These are phyloP conservation scores for Phalacrocorax pelagicus DNA, from an alignment of 2,113 vertebrate species.

Conservation along the genomic window DNA sequence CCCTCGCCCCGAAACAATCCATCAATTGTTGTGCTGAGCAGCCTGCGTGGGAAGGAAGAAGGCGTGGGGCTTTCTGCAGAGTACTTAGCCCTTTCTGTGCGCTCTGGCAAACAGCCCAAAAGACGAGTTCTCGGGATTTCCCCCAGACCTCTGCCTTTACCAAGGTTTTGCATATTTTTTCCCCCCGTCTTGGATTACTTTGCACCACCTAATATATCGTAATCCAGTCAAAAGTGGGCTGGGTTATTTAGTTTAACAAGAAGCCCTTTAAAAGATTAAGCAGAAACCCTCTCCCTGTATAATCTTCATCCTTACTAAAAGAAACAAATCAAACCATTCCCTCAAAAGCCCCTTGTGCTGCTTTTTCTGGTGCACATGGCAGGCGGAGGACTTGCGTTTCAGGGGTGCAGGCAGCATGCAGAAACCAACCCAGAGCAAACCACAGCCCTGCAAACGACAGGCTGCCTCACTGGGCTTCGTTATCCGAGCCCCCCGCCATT, in stretches of 20 bases:
- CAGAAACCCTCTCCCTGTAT: not conserved
- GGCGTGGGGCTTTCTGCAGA: not conserved
- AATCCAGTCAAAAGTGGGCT: not conserved
- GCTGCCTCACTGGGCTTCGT: not conserved
- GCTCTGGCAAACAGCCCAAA: not conserved
- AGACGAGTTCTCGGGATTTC: not conserved
- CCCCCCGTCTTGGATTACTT: not conserved
- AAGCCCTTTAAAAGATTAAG: not conserved
- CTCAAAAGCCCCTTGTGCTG: not conserved
- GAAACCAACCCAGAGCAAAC: not conserved
- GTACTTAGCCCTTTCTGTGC: not conserved
- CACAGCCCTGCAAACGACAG: not conserved
- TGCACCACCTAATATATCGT: not conserved
- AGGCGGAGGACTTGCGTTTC: not conserved
- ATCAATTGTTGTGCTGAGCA: rapidly evolving
- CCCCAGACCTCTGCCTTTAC: not conserved
- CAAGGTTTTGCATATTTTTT: not conserved
- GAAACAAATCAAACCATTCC: not conserved
- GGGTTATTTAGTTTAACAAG: not conserved
- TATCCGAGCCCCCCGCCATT: rapidly evolving
- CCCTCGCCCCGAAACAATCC: not conserved
- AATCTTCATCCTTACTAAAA: too few species aligned
- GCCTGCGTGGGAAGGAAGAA: not conserved
- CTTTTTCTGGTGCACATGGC: rapidly evolving
- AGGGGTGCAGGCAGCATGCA: not conserved